A percentile compares a stretch with the other conserved stretches of the same genome.
Conservation (phyloP, 1,140 invertebrate species). For the Watersipora subatra region DNA sequence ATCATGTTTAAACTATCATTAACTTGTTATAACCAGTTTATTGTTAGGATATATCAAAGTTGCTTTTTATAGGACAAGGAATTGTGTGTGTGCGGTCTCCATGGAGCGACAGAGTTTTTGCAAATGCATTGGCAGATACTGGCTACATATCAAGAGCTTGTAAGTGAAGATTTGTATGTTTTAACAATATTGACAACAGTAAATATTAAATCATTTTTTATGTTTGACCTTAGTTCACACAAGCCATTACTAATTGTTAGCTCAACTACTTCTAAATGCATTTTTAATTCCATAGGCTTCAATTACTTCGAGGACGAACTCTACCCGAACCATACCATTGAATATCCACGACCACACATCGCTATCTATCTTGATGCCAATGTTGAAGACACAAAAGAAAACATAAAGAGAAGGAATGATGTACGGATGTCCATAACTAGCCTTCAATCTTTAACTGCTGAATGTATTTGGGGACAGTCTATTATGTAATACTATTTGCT, state of each 20-base stretch:
- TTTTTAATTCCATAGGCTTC: no score
- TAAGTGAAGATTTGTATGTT: no score
- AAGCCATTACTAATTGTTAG: no score
- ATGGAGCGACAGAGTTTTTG: background rate
- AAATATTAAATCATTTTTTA: no score
- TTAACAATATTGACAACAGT: no score
- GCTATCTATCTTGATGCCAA: background rate
- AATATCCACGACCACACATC: background rate
- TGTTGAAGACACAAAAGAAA: background rate
- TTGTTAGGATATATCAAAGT: no score
- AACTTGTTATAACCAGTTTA: no score
- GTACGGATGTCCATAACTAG: background rate
- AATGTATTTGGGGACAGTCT: background rate
- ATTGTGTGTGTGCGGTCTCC: slow-evolving; percentile 2
- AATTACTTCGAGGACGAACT: background rate
- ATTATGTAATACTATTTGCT: background rate
- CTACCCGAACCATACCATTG: background rate
- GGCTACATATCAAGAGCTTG: background rate
- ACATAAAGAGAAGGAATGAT: background rate
- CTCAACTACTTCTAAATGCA: no score
- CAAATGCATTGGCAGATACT: background rate
- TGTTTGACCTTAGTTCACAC: no score
- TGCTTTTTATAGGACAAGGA: background rate
- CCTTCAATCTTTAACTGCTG: background rate
- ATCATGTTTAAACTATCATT: no score